Percentiles rank a stretch among this genome's conserved stretches.
These are phyloP conservation scores for Cherax destructor DNA, from an alignment of 1,140 invertebrate species.

Conservation along the genomic window DNA sequence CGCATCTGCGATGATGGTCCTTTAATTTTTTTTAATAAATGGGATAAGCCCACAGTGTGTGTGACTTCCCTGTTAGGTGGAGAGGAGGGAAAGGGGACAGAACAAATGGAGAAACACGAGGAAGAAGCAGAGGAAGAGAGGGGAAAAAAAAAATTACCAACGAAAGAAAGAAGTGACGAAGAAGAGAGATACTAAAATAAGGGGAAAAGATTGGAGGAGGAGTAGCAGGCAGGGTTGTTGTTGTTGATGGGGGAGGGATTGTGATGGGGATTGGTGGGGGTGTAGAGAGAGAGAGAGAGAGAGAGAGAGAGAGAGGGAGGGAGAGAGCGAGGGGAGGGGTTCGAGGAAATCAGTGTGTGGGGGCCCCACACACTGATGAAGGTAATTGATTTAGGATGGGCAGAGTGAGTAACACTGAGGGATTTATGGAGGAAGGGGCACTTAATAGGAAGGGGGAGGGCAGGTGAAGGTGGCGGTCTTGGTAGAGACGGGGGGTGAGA, in stretches of 20 bases:
- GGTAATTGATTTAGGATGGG: not conserved
- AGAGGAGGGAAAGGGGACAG: not conserved
- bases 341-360: no score
- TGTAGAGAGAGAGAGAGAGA: not conserved
- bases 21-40: no score
- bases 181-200: no score
- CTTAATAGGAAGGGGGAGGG: not conserved
- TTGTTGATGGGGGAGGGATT: not conserved
- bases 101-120: not conserved
- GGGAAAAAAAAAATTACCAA: not conserved
- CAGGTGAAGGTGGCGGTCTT: not conserved
- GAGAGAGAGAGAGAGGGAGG: conserved; percentile 18
- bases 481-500: not conserved
- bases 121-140: not conserved
- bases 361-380: not conserved
- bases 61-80: no score
- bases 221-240: no score
- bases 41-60: no score
- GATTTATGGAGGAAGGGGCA: not conserved
- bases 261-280: not conserved
- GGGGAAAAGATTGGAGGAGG: not conserved
- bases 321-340: not conserved
- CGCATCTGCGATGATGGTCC: no score
- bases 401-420: not conserved
- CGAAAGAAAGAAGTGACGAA: no score